Evolutionary conservation across 2,888 invertebrate genomes (phyloP).

Genomic region (Adelphocoris suturalis): DNA sequence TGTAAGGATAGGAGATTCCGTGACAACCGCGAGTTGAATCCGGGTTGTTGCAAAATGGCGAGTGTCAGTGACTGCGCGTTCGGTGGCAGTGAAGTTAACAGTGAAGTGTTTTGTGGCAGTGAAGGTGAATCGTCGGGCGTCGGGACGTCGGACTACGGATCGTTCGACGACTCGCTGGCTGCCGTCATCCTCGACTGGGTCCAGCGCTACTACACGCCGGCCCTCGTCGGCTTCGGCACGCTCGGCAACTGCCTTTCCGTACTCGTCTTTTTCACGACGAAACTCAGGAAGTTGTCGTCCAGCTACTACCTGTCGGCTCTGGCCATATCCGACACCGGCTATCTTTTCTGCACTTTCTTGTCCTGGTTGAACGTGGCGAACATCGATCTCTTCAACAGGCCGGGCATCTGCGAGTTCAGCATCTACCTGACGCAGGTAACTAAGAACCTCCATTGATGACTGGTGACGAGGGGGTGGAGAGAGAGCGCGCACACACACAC

Average conservation of each 20-base stretch:
- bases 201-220: conserved; percentile 85
- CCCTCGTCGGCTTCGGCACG: conserved; percentile 85
- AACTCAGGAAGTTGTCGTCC: conserved; percentile 87
- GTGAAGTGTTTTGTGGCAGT: conserved; percentile 36
- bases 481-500: no score
- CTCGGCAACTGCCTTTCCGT: conserved; percentile 88
- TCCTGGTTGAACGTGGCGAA: conserved; percentile 85
- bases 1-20: conserved; percentile 44
- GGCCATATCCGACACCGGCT: conserved; percentile 88
- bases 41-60: neutral
- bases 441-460: neutral
- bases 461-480: no score
- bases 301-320: conserved; percentile 88
- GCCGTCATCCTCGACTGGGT: conserved; percentile 76
- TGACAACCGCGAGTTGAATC: neutral
- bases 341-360: conserved; percentile 84
- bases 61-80: conserved; percentile 34
- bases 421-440: conserved; percentile 82
- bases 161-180: conserved; percentile 53
- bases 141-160: no score
- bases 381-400: conserved; percentile 81
- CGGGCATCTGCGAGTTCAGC: conserved; percentile 86
- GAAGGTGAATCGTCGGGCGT: neutral
- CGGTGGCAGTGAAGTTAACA: conserved; percentile 39
- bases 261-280: conserved; percentile 85